These are phyloP conservation scores for Philereme vetulata DNA, from an alignment of 2,888 invertebrate species.

Conservation along the genomic window DNA sequence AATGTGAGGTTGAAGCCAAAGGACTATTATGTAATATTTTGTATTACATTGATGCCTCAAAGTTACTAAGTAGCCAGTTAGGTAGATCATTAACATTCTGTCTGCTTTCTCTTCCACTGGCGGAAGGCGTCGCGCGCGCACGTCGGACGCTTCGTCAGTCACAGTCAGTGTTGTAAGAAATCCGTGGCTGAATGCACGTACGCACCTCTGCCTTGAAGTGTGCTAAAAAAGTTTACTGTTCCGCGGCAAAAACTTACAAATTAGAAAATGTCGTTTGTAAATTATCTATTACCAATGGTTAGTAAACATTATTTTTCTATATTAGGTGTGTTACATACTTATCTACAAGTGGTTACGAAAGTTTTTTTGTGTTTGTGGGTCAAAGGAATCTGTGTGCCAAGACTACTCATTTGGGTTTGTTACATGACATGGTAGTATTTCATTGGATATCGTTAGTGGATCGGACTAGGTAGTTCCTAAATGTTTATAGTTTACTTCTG, in stretches of 20 bases:
- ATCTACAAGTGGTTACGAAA: slow-evolving; percentile 16
- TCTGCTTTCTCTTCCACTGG: slow-evolving; percentile 45
- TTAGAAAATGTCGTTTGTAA: slow-evolving; percentile 39
- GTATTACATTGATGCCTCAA: neutral
- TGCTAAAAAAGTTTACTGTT: slow-evolving; percentile 11
- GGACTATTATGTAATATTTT: neutral
- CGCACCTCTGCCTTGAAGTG: neutral
- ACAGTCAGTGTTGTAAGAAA: slow-evolving; percentile 32
- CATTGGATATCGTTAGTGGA: too few relatives aligned
- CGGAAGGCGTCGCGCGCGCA: slow-evolving; percentile 35
- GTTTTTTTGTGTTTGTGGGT: slow-evolving; percentile 31
- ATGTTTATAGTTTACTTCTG: too few relatives aligned
- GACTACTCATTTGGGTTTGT: slow-evolving; percentile 6
- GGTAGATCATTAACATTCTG: slow-evolving; percentile 57
- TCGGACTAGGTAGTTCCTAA: too few relatives aligned
- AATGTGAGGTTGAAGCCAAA: neutral
- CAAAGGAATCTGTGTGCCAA: slow-evolving; percentile 12
- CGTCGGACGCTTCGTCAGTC: too few relatives aligned
- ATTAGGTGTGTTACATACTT: neutral
- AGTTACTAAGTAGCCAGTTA: neutral
- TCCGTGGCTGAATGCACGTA: slow-evolving; percentile 17
- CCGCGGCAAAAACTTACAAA: slow-evolving; percentile 9
- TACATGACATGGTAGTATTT: slow-evolving; percentile 15
- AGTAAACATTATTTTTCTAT: slow-evolving; percentile 15
- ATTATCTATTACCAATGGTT: slow-evolving; percentile 43